Percentiles rank a stretch among this genome's conserved stretches.
These are phyloP conservation scores for Chrysomela aeneicollis DNA, from an alignment of 2,888 invertebrate genomes.

Conservation along the genomic window DNA sequence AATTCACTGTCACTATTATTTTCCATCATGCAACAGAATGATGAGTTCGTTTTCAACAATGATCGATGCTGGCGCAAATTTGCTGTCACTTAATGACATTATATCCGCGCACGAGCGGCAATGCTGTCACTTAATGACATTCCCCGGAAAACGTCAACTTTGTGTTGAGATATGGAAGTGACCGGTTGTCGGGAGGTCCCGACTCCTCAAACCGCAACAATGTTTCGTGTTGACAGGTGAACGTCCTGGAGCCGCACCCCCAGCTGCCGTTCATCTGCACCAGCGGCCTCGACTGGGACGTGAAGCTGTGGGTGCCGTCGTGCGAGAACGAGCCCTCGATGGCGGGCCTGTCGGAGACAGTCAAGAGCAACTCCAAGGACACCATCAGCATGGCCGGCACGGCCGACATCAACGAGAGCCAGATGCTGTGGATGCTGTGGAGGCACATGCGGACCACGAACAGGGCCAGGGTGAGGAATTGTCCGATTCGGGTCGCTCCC, in stretches of 20 bases:
- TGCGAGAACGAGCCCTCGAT: conserved; percentile 67
- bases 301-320: conserved; percentile 92
- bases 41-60: too few species aligned
- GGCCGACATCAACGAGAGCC: conserved; percentile 52
- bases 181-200: too few species aligned
- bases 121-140: too few species aligned
- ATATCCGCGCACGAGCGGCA: too few species aligned
- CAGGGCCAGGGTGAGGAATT: conserved; percentile 38
- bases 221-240: too few species aligned
- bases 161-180: too few species aligned
- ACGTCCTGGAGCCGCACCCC: conserved; percentile 92
- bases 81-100: too few species aligned
- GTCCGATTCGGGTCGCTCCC: neutral
- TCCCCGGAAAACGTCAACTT: too few species aligned
- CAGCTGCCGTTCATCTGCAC: conserved; percentile 86
- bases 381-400: conserved; percentile 30
- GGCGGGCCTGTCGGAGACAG: conserved; percentile 62
- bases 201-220: too few species aligned
- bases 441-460: conserved; percentile 52
- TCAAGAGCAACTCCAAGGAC: conserved; percentile 51
- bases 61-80: too few species aligned
- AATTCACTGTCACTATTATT: too few species aligned
- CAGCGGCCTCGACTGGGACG: conserved; percentile 89
- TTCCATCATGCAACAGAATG: too few species aligned
- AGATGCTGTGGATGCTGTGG: conserved; percentile 60